phyloP scores from a whole-genome alignment of 1,140 invertebrate genomes.

The Pygmarrhopalites habei region DNA sequence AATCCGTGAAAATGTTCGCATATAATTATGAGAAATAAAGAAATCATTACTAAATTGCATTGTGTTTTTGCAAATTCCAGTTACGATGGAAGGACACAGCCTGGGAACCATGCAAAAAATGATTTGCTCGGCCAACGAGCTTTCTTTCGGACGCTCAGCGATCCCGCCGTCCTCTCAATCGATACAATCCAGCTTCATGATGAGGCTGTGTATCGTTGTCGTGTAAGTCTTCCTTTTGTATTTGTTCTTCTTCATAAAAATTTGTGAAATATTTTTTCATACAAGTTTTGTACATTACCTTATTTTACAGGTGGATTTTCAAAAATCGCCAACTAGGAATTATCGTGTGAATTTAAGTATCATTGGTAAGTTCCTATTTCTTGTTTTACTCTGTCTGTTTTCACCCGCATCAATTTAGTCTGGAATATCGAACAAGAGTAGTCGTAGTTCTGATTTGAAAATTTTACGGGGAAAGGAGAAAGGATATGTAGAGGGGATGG shows the following conservation, averaged over 20 bases:
- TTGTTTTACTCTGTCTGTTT: too few species aligned
- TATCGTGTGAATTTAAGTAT: constrained; percentile 68
- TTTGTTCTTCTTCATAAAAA: too few species aligned
- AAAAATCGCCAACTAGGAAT: constrained; percentile 69
- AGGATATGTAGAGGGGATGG: too few species aligned
- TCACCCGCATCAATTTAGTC: too few species aligned
- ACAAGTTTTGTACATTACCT: too few species aligned
- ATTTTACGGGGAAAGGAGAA: too few species aligned
- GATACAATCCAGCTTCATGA: constrained; percentile 57
- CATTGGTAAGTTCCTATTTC: constrained; percentile 73
- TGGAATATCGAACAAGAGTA: too few species aligned
- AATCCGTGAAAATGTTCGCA: too few species aligned
- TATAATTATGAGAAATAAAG: not conserved
- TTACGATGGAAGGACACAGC: constrained; percentile 54
- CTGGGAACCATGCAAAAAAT: constrained; percentile 50
- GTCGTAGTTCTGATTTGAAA: too few species aligned
- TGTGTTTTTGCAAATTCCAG: constrained; percentile 44
- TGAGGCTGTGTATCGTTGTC: constrained; percentile 64
- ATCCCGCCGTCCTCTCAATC: constrained; percentile 56
- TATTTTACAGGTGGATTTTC: constrained; percentile 75
- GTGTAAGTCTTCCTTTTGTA: too few species aligned
- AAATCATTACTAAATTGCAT: not conserved
- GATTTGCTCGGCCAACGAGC: constrained; percentile 51
- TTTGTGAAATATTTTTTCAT: too few species aligned
- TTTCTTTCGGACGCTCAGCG: constrained; percentile 48